Base-by-base conservation (phyloP, 2,888 invertebrate species). In the Agrotis clavis region DNA sequence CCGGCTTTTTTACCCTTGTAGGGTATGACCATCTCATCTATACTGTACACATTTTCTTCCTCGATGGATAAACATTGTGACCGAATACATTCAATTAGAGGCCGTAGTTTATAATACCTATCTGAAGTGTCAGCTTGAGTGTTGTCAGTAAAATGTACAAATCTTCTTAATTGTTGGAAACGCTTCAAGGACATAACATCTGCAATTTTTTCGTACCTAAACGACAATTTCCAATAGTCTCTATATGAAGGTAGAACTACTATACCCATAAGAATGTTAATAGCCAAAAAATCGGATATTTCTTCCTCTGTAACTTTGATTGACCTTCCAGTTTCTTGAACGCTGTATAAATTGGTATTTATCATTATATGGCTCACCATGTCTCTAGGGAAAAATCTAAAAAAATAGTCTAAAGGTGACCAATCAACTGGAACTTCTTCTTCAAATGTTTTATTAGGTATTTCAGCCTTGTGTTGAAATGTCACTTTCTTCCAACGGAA, bases 161-260 rank as follows among this genome's bases (percentile, higher is more conserved):
- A 79, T 7, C 83, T 50, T 19, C 87, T 79, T 45, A 89, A 83
- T 70, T 84, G 69, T 74, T 88, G 77, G 70, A 86, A 90, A 11
- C 85, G 57, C 68, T 87, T 86, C 61, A 87, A 45, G 19, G 82
- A 50, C 88, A 90, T 89, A 19, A 89, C 21, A 14, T 54, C 47
- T n/a, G n/a, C n/a, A n/a, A n/a, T n/a, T n/a, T n/a, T n/a, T n/a
- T n/a, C n/a, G n/a, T n/a, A n/a, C n/a, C n/a, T n/a, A n/a, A n/a
- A 25, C 25, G 13, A 35, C 59, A 50, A 21, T 48, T 16, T n/a
- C n/a, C n/a, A n/a, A n/a, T n/a, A n/a, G n/a, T n/a, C n/a, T n/a
- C n/a, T n/a, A n/a, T n/a, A n/a, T n/a, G n/a, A 59, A n/a, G n/a
- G n/a, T n/a, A n/a, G n/a, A n/a, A n/a, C n/a, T n/a, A n/a, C n/a